Evolutionary conservation across 30 jellyfish, hydroid and myxozoan species (phyloP).

Genomic region (Aurelia sp.): DNA sequence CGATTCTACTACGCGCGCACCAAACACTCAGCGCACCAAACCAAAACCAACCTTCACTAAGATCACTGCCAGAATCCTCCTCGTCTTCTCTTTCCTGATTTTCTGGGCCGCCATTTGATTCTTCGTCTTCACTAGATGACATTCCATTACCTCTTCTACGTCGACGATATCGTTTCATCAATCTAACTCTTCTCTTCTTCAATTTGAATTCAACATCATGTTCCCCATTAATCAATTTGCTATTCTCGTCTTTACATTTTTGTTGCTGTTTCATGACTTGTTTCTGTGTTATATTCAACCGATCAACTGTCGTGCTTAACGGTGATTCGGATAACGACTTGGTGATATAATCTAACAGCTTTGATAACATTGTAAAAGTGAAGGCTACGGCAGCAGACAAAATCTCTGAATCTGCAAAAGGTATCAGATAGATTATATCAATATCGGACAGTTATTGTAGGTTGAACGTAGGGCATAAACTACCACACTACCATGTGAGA

Average conservation of each 20-base stretch:
- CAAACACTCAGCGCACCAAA: background rate
- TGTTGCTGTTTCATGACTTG: background rate
- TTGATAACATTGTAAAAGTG: conserved; percentile 81
- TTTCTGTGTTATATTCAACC: background rate
- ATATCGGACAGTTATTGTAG: too few relatives aligned
- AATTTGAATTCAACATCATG: conserved; percentile 10
- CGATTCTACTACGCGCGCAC: too few relatives aligned
- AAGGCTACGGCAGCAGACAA: conserved; percentile 88
- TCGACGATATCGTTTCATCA: conserved; percentile 59
- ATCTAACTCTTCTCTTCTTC: conserved; percentile 33
- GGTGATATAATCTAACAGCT: conserved; percentile 67
- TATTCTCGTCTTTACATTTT: background rate
- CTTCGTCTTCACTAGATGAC: conserved; percentile 42
- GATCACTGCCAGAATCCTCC: conserved; percentile 68
- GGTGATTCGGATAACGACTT: conserved; percentile 51
- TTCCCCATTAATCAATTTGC: conserved; percentile 1
- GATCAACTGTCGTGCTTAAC: background rate
- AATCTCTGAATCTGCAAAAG: conserved; percentile 69
- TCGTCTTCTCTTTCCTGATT: conserved; percentile 16
- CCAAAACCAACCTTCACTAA: conserved; percentile 79
- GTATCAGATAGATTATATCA: too few relatives aligned
- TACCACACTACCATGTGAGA: too few relatives aligned
- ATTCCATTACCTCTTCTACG: conserved; percentile 51
- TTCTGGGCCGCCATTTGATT: conserved; percentile 22
- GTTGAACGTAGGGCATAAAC: too few relatives aligned